phyloP scores from a whole-genome alignment of 1,140 invertebrate genomes.

The Pogonus chalceus region DNA sequence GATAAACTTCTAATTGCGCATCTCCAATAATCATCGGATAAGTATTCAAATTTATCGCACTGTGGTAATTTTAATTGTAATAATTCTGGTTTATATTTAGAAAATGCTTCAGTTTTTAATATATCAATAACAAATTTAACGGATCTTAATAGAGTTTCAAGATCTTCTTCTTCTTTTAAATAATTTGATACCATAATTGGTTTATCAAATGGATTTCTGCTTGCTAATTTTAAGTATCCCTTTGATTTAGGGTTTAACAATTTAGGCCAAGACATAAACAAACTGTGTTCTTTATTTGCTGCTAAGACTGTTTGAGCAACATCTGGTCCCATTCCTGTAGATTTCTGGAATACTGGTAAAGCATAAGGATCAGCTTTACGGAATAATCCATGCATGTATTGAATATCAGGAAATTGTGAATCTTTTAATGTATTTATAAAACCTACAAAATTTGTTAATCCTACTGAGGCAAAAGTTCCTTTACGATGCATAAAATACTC shows the following conservation, averaged over 20 bases:
- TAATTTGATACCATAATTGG: constrained; percentile 59
- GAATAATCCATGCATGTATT: constrained; percentile 27
- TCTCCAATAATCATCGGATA: constrained; percentile 49
- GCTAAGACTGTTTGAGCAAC: neutral
- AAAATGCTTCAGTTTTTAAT: constrained; percentile 12
- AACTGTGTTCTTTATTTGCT: constrained; percentile 24
- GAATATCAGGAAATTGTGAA: constrained; percentile 31
- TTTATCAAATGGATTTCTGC: constrained; percentile 46
- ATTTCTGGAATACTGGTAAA: constrained; percentile 20
- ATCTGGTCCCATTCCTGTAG: neutral
- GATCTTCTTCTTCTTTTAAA: constrained; percentile 38
- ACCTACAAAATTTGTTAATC: constrained; percentile 34
- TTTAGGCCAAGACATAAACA: constrained; percentile 29
- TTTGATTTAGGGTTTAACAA: constrained; percentile 35
- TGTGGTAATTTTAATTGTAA: constrained; percentile 21
- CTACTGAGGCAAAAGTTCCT: constrained; percentile 35
- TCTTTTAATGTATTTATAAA: constrained; percentile 32
- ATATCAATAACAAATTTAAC: constrained; percentile 28
- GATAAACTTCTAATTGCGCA: constrained; percentile 52
- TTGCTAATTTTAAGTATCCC: constrained; percentile 34
- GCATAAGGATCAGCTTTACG: constrained; percentile 23
- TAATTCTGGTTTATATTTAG: constrained; percentile 9
- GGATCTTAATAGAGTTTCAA: constrained; percentile 31
- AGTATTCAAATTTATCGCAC: constrained; percentile 33
- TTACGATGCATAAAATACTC: constrained; percentile 35